These are phyloP conservation scores for Tribolium freemani DNA, from an alignment of 2,888 invertebrate species.

Conservation along the genomic window DNA sequence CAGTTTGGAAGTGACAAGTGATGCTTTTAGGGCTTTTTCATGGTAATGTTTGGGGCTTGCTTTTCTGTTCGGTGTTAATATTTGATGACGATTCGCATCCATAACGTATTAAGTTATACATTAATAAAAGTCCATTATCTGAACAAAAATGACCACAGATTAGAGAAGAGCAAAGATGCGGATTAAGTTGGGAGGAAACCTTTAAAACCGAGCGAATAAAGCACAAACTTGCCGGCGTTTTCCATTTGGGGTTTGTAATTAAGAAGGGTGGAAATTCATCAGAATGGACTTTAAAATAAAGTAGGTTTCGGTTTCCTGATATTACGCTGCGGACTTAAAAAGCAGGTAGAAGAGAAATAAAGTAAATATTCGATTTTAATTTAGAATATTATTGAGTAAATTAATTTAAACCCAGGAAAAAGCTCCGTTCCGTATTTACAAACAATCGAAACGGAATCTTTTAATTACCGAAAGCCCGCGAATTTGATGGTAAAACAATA, in stretches of 20 bases:
- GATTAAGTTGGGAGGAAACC: constrained; percentile 48
- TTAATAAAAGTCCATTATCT: constrained; percentile 53
- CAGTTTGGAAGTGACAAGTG: constrained; percentile 26
- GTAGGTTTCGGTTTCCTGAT: constrained; percentile 60
- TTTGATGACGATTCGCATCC: constrained; percentile 31
- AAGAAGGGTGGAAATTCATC: constrained; percentile 67
- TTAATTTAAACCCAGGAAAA: constrained; percentile 46
- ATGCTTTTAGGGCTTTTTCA: constrained; percentile 21
- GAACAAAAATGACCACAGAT: constrained; percentile 54
- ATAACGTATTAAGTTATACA: constrained; percentile 49
- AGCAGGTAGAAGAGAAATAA: constrained; percentile 53
- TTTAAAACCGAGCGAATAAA: constrained; percentile 48
- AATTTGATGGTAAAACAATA: constrained; percentile 48
- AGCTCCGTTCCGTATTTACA: constrained; percentile 43
- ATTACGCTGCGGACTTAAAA: constrained; percentile 52
- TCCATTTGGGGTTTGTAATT: constrained; percentile 60
- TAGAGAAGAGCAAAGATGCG: constrained; percentile 48
- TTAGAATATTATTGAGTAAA: constrained; percentile 55
- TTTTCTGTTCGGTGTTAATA: constrained; percentile 1
- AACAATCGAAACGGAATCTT: constrained; percentile 37
- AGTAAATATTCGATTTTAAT: constrained; percentile 57
- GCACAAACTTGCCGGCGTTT: constrained; percentile 46
- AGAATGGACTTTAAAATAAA: constrained; percentile 65
- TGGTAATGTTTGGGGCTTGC: constrained; percentile 5
- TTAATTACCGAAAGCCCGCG: constrained; percentile 24